Evolutionary conservation across 1,140 invertebrate species (phyloP), one percentile per base, ranked within the genome.

Genomic region (Drosophila mayri): DNA sequence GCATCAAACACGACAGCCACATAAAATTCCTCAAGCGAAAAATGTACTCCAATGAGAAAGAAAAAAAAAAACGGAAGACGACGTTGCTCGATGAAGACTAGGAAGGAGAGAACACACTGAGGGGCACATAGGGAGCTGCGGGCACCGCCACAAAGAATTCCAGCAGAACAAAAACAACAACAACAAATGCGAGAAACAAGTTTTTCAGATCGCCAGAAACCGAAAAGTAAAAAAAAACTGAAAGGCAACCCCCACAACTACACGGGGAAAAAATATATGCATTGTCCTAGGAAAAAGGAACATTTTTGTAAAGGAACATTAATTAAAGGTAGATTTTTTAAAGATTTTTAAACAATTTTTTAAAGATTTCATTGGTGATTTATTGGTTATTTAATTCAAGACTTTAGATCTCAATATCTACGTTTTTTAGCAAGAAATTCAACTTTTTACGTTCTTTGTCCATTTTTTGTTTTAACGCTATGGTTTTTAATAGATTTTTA

Each of bases 1-100:
- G 83, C 83, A 83, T 60, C 72, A 84, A 84, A 66, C 84, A 80
- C 80, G 71, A 38, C 74, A 83, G 73, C 65, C 79, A 74, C 85
- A 81, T 88, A 81, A 81, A 85, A 78, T 90, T 90, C 84, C 81
- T 90, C 85, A 88, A 90, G 85, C 84, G 84, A 90, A 81, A 88
- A 84, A 88, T 88, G 74, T 88, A 88, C 80, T 88, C 78, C 81
- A 90, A 90, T 88, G 76, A 71, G 65, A 80, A 28, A 80, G 80
- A 70, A 72, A 76, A 70, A 25, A 25, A 25, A 25, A 79, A 63
- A 49, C 55, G 28, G 44, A 70, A 59, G 63, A 68, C 64, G 37
- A 71, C 54, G 41, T 16, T 20, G 35, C 61, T 59, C n/a, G 20
- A 43, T 54, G 25, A 59, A 63, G 66, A 65, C 57, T 43, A 40